These are phyloP conservation scores for Ectemnius continuus DNA, from an alignment of 2,888 invertebrate genomes.

Conservation along the genomic window DNA sequence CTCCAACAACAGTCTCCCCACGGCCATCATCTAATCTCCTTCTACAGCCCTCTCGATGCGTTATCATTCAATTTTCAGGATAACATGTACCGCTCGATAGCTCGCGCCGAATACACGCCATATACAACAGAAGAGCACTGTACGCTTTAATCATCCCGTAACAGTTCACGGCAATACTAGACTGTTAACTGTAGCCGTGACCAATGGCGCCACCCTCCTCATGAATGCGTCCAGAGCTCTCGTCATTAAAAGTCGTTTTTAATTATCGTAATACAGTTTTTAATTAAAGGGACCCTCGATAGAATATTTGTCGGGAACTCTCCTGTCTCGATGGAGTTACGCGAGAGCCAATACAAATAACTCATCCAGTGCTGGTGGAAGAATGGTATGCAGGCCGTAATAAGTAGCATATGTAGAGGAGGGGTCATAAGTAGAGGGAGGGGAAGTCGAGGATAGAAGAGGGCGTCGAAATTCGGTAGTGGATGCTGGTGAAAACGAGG, in stretches of 20 bases:
- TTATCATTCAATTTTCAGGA: not conserved
- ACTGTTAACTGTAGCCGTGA: too few relatives aligned
- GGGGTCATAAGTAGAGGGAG: not conserved
- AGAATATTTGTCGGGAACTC: too few relatives aligned
- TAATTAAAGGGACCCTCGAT: too few relatives aligned
- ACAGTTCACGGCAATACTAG: too few relatives aligned
- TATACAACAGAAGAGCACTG: not conserved
- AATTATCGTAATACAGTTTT: too few relatives aligned
- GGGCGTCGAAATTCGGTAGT: slow-evolving; percentile 48
- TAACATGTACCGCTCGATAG: not conserved
- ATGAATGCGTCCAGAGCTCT: too few relatives aligned
- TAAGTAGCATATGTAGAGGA: not conserved
- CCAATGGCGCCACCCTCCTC: too few relatives aligned
- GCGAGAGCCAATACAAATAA: not conserved
- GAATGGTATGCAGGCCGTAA: not conserved
- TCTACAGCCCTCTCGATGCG: slow-evolving; percentile 11
- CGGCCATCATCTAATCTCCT: slow-evolving; percentile 29
- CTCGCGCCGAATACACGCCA: not conserved
- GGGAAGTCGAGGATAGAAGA: slow-evolving; percentile 12
- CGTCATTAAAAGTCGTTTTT: too few relatives aligned
- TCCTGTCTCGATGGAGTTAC: too few relatives aligned
- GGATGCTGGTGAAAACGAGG: slow-evolving; percentile 35
- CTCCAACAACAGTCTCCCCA: slow-evolving; percentile 40
- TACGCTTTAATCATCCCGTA: not conserved
- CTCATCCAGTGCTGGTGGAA: not conserved